A percentile compares a stretch with the other conserved stretches of the same genome.
Evolutionary conservation across 2,113 vertebrate species (phyloP).

Genomic region (Anguilla rostrata): DNA sequence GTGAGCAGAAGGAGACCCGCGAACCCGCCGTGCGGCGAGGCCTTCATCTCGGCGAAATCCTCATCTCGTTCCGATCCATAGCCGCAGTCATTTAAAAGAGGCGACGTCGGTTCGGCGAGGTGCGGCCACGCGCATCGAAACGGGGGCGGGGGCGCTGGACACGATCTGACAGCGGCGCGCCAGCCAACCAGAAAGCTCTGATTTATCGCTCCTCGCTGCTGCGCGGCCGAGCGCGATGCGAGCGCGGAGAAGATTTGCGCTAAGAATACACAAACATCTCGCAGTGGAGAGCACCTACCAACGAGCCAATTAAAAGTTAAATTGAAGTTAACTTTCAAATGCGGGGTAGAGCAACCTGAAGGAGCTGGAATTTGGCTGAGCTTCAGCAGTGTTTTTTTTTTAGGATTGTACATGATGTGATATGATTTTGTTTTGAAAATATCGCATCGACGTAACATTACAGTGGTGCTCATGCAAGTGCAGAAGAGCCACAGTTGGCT

Average conservation of each 20-base stretch:
- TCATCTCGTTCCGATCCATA: not conserved
- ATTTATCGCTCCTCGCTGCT: not conserved
- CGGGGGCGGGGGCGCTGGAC: not conserved
- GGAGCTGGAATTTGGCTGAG: not conserved
- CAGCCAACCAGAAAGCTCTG: not conserved
- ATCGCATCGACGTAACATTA: not conserved
- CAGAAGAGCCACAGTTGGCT: not conserved
- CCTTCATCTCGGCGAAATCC: not conserved
- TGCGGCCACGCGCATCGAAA: not conserved
- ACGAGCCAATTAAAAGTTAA: conserved; percentile 3
- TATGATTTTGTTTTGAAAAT: not conserved
- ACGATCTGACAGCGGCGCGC: not conserved
- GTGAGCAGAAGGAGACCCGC: not conserved
- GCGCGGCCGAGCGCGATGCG: not conserved
- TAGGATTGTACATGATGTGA: not conserved
- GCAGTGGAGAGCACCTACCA: not conserved
- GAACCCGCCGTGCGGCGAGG: not conserved
- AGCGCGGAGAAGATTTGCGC: not conserved
- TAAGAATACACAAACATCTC: not conserved
- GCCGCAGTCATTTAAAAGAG: not conserved
- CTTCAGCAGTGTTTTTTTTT: not conserved
- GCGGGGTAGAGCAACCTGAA: not conserved
- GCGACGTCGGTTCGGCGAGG: not conserved
- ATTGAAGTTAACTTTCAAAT: not conserved
- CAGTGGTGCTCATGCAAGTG: not conserved